Base-by-base conservation (phyloP, 2,888 invertebrate genomes). In the Allophyes oxyacanthae region DNA sequence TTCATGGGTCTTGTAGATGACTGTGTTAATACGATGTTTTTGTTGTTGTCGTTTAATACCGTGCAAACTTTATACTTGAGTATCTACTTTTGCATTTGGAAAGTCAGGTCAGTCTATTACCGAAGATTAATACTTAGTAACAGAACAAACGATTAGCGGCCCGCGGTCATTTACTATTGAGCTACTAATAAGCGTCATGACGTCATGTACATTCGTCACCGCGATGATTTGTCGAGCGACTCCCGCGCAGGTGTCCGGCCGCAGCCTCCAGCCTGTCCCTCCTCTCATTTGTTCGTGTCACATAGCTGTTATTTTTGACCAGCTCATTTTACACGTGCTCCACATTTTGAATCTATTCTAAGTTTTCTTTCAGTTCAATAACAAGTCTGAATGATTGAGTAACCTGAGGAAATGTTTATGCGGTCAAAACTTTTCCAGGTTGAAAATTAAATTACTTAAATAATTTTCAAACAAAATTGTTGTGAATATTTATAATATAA, bases 211-310 rank as follows among this genome's bases (percentile, higher is more conserved):
- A 75, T 72, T 64, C 63, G 57, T 72, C 74, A 73, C 64, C 50
- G 67, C 46, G 40, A 52, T 77, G 73, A 77, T 76, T 69, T 72
- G 77, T 69, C 72, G 77, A 76, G 63, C 59, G 20, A 57, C 50
- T 53, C 62, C 48, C 52, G 57, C 71, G 76, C 85, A 85, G 84
- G 85, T 81, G 85, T 77, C 50, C 41, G 51, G 20, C 69, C 72
- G 65, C 75, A 81, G 75, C 64, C 81, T 77, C 64, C 57, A 63
- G 67, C 75, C 71, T 73, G 75, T 76, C 74, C 55, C 71, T 75
- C 74, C 58, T 52, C 73, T 78, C 79, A 86, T 86, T 83, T 80
- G 81, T 86, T 76, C 57, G 53, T 67, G 83, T 84, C 83, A 79
- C 62, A 67, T 68, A 54, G 50, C 63, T 75, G 79, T 79, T 84